Percentiles rank a stretch among this genome's conserved stretches.
These are phyloP conservation scores for Taeniopygia guttata DNA, from an alignment of 2,797 vertebrate species.

Conservation along the genomic window DNA sequence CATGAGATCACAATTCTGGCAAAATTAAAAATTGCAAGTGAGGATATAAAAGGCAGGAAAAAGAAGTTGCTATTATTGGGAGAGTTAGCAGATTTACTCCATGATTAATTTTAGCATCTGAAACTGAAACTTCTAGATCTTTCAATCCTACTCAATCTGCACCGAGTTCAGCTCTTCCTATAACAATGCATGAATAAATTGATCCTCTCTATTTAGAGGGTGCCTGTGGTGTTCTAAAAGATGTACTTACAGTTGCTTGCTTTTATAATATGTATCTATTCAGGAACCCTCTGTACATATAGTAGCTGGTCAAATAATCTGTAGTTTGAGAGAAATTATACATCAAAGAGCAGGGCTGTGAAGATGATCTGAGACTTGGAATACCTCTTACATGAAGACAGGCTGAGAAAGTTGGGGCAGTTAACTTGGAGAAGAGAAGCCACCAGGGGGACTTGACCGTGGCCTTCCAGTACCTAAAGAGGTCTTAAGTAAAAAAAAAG, in stretches of 20 bases:
- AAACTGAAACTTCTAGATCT: neutral
- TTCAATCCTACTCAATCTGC: neutral
- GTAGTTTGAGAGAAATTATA: neutral
- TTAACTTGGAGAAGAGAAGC: neutral
- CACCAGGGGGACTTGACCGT: accelerated
- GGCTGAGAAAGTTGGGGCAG: neutral
- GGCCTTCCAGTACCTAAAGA: neutral
- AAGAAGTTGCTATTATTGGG: neutral
- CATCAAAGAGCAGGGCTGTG: neutral
- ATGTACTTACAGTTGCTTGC: neutral
- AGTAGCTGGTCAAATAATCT: neutral
- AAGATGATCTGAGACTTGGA: neutral
- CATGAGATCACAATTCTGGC: neutral
- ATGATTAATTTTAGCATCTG: neutral
- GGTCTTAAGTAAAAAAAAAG: neutral
- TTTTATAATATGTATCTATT: neutral
- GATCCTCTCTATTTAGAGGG: neutral
- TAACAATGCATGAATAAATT: neutral
- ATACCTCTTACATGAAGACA: neutral
- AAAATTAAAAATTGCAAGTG: neutral
- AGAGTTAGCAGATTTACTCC: neutral
- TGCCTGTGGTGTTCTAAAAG: neutral
- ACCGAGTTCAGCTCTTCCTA: neutral
- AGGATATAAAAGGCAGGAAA: neutral
- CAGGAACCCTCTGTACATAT: neutral